A percentile compares a stretch with the other conserved stretches of the same genome.
Evolutionary conservation across 2,888 invertebrate genomes (phyloP).

Genomic region (Sphaeridia pumilis): DNA sequence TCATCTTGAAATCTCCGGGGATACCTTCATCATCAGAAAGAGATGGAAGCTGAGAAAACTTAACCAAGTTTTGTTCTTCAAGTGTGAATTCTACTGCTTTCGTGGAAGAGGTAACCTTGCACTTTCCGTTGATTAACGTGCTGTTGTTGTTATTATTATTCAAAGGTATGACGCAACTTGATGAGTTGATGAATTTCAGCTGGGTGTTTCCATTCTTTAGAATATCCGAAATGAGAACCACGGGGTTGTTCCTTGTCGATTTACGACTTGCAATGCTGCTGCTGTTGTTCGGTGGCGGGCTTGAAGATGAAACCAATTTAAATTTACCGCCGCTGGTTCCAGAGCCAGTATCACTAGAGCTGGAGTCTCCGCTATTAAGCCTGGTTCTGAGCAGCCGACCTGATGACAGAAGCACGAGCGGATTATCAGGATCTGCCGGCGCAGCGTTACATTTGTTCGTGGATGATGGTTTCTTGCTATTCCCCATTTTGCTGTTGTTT

Average conservation of each 20-base stretch:
- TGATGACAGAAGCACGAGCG: not conserved
- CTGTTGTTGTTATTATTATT: not conserved
- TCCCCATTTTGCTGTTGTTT: not conserved
- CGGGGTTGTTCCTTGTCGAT: conserved; percentile 19
- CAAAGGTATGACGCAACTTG: too few relatives aligned
- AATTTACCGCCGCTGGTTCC: not conserved
- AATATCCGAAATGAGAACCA: conserved; percentile 29
- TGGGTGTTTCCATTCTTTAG: conserved; percentile 18
- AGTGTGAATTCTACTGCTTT: too few relatives aligned
- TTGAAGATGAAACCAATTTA: not conserved
- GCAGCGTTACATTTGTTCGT: too few relatives aligned
- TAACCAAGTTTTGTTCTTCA: not conserved
- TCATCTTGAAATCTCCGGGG: not conserved
- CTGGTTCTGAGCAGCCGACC: not conserved
- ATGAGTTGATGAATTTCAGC: not conserved
- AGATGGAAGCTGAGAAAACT: not conserved
- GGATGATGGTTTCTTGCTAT: not conserved
- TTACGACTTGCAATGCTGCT: conserved; percentile 3
- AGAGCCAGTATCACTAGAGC: not conserved
- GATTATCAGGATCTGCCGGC: not conserved
- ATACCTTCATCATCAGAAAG: not conserved
- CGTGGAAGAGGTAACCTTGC: not conserved
- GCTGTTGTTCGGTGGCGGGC: not conserved
- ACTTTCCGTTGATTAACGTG: too few relatives aligned
- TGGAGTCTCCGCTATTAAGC: not conserved